Percentiles rank a stretch among this genome's conserved stretches.
Conservation (phyloP, 2,888 invertebrate species). For the Malacosoma neustria region DNA sequence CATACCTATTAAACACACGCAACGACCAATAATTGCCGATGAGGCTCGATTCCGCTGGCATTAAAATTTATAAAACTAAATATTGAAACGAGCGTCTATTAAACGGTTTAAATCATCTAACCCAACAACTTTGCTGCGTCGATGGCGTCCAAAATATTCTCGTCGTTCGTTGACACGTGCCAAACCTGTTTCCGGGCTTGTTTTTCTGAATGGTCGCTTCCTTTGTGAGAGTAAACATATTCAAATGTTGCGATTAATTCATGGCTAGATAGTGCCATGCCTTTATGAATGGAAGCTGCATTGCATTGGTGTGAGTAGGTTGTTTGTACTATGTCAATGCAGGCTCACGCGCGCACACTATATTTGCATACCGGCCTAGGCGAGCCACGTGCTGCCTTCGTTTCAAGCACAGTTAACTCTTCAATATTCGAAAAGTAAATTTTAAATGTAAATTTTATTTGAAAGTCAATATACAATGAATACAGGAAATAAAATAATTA, state of each 20-base stretch:
- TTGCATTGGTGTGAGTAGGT: slow-evolving; percentile 44
- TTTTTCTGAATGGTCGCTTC: slow-evolving; percentile 72
- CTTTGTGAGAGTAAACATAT: slow-evolving; percentile 72
- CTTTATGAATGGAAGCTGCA: slow-evolving; percentile 67
- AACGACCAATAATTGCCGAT: background rate
- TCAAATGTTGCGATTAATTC: slow-evolving; percentile 75
- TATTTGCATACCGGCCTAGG: slow-evolving; percentile 65
- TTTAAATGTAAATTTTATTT: slow-evolving; percentile 62
- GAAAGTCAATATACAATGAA: slow-evolving; percentile 46
- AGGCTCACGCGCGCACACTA: slow-evolving; percentile 31
- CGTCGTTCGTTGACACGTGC: slow-evolving; percentile 74
- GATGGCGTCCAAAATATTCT: slow-evolving; percentile 65
- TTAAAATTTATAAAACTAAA: slow-evolving; percentile 32
- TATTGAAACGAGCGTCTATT: slow-evolving; percentile 50
- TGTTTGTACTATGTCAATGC: slow-evolving; percentile 26
- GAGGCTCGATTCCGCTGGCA: background rate
- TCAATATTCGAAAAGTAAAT: slow-evolving; percentile 63
- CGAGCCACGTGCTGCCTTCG: slow-evolving; percentile 59
- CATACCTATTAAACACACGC: background rate
- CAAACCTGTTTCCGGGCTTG: slow-evolving; percentile 66
- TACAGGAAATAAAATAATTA: slow-evolving; percentile 26
- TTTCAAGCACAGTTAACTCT: slow-evolving; percentile 59
- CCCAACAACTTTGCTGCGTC: slow-evolving; percentile 39
- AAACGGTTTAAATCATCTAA: slow-evolving; percentile 63
- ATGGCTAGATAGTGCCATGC: slow-evolving; percentile 66